phyloP scores from a whole-genome alignment of 2,888 invertebrate species.

The Drosophila nr. medialis region DNA sequence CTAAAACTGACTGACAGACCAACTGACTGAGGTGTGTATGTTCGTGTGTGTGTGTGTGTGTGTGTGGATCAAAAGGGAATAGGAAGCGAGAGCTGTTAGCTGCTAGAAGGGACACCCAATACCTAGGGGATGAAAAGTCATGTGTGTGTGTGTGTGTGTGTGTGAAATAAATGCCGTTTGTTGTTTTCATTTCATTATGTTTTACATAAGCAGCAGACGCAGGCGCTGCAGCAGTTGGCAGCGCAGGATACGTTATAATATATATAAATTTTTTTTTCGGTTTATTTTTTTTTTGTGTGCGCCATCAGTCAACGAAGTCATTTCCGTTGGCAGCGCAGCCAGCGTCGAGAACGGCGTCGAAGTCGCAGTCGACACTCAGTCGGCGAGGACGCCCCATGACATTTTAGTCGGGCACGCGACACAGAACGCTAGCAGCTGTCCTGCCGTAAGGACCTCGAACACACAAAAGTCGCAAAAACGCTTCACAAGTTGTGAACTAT shows the following conservation, averaged over 20 bases:
- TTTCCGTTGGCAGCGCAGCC: slow-evolving; percentile 75
- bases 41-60: slow-evolving; percentile 26
- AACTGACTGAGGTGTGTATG: slow-evolving; percentile 47
- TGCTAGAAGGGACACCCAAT: slow-evolving; percentile 56
- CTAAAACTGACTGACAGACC: slow-evolving; percentile 46
- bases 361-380: slow-evolving; percentile 27
- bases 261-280: slow-evolving; percentile 19
- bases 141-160: slow-evolving; percentile 44
- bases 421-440: slow-evolving; percentile 88
- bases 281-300: slow-evolving; percentile 51
- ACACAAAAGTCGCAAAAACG: slow-evolving; percentile 18
- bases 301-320: slow-evolving; percentile 83
- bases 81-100: slow-evolving; percentile 33
- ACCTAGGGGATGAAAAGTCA: slow-evolving; percentile 84
- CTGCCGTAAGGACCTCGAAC: slow-evolving; percentile 85
- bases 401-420: slow-evolving; percentile 87
- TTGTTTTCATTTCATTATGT: slow-evolving; percentile 71
- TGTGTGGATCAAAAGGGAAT: slow-evolving; percentile 35
- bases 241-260: slow-evolving; percentile 61
- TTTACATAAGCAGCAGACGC: slow-evolving; percentile 65
- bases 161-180: slow-evolving; percentile 71
- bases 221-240: slow-evolving; percentile 32
- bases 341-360: slow-evolving; percentile 11
- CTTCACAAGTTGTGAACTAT: not conserved
- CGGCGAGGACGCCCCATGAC: slow-evolving; percentile 84